Evolutionary conservation across 2,797 vertebrate species (phyloP).

Genomic region (Glossophaga mutica): DNA sequence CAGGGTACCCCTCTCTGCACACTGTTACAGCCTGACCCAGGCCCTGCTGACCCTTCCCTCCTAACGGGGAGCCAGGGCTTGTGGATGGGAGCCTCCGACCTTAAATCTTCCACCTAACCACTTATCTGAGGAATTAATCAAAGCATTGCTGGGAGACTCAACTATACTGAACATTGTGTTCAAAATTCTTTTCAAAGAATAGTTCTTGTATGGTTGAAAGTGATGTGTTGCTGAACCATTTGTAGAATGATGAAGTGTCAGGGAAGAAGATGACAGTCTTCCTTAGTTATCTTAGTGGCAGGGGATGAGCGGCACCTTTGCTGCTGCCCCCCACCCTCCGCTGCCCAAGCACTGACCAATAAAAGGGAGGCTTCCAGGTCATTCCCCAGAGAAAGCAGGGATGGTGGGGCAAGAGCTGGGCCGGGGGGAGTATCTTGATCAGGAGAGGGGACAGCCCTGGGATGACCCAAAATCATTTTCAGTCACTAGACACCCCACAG

Average conservation of each 20-base stretch:
- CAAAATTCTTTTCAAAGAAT: not conserved
- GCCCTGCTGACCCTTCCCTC: not conserved
- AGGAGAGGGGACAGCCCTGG: not conserved
- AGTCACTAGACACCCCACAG: accelerated
- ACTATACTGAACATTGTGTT: not conserved
- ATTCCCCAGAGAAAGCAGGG: not conserved
- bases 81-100: not conserved
- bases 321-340: too few species aligned
- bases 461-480: not conserved
- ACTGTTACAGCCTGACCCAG: too few species aligned
- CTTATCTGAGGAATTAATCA: not conserved
- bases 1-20: too few species aligned
- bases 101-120: not conserved
- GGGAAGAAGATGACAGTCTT: not conserved
- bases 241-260: not conserved
- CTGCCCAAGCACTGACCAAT: too few species aligned
- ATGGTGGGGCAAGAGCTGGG: not conserved
- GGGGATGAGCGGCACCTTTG: not conserved
- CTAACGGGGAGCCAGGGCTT: not conserved
- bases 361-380: not conserved
- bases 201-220: not conserved
- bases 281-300: not conserved
- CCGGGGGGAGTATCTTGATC: not conserved
- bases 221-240: not conserved
- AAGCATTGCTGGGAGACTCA: not conserved